Conservation (phyloP, 1,140 invertebrate species). For the Leptinotarsa defecta region DNA sequence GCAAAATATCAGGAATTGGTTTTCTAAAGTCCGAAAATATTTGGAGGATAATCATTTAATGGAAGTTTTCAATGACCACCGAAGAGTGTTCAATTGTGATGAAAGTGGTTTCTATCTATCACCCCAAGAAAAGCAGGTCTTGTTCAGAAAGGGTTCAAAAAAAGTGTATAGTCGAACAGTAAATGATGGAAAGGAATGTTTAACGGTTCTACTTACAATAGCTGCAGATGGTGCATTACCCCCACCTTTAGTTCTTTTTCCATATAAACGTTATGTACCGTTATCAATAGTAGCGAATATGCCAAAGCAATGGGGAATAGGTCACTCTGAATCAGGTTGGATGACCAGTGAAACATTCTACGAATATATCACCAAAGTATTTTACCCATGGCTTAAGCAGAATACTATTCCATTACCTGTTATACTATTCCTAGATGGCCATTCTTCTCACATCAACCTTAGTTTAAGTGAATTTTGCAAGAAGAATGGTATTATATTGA, state of each 20-base stretch:
- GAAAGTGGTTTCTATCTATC: slow-evolving; percentile 52
- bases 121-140: slow-evolving; percentile 46
- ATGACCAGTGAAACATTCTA: too few relatives aligned
- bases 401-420: slow-evolving; percentile 41
- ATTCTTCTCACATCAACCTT: slow-evolving; percentile 52
- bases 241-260: neutral
- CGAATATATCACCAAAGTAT: too few relatives aligned
- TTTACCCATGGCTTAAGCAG: too few relatives aligned
- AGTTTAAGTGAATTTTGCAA: slow-evolving; percentile 52
- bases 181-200: slow-evolving; percentile 35
- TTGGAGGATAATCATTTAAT: slow-evolving; percentile 37
- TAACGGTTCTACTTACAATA: slow-evolving; percentile 48
- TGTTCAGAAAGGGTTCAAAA: slow-evolving; percentile 47
- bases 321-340: too few relatives aligned
- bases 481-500: slow-evolving; percentile 53
- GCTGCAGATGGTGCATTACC: slow-evolving; percentile 46
- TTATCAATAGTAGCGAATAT: slow-evolving; percentile 4
- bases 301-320: neutral
- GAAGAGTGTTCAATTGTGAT: slow-evolving; percentile 54
- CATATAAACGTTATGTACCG: slow-evolving; percentile 3
- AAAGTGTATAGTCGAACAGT: slow-evolving; percentile 39
- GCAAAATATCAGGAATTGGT: neutral
- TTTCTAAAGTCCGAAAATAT: neutral
- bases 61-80: slow-evolving; percentile 45
- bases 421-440: slow-evolving; percentile 56